Evolutionary conservation across 2,797 vertebrate genomes (phyloP), one percentile per base, ranked within the genome.

Genomic region (Melanogrammus aeglefinus): DNA sequence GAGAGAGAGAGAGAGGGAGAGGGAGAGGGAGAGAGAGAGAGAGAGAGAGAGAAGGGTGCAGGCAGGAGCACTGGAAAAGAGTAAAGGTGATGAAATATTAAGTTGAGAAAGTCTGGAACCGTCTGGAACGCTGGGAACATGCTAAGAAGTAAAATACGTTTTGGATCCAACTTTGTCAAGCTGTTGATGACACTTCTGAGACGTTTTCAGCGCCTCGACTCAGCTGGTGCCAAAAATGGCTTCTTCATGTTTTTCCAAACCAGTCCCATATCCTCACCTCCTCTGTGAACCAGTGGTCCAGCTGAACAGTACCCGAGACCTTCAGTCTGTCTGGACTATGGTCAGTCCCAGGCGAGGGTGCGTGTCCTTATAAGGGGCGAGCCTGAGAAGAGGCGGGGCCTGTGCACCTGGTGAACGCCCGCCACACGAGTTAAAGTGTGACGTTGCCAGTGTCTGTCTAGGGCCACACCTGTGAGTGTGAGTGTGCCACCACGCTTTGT

Each of bases 311-410:
- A 33, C 2, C 31, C 31, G 31, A 33, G 31, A 33, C 31, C 31
- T 33, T 44, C 75, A 75, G 80, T 79, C 87, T 80, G 79, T 82
- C 76, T 51, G 77, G 79, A 84, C 74, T 82, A 71, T 70, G 24
- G 77, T 75, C 44, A 75, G 83, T 24, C 75, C 79, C 74, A 84
- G 76, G 29, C 29, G 2, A 77, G 63, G 66, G 66, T 73, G 72
- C 7, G 72, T 90, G 80, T 78, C 91, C 90, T 88, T 92, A 91
- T 91, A 92, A 86, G 91, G 91, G 75, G 80, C 79, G 81, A 41
- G 77, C 78, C 74, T 83, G 39, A 44, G 79, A 73, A 21, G 18
- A 73, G 71, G 44, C 78, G 75, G 79, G 57, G 44, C 16, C 57
- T 74, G 81, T 69, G 21, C 29, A 31, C 79, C n/a, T 13, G 33